Conservation (phyloP, 2,888 invertebrate species). For the Strigamia crassipes region DNA sequence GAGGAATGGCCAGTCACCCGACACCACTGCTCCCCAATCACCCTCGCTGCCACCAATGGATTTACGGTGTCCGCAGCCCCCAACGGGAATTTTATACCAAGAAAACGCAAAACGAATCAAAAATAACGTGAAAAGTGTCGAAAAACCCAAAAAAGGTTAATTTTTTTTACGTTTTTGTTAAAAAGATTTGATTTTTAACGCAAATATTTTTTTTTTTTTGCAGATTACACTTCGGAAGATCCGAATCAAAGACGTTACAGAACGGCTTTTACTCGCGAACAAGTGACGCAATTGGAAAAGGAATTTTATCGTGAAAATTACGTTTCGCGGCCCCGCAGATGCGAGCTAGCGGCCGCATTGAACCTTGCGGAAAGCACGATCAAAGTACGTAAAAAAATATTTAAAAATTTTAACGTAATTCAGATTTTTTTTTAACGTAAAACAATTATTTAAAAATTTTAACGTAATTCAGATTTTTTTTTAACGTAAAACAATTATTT, state of each 20-base stretch:
- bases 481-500: not conserved
- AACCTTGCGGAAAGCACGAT: constrained; percentile 96
- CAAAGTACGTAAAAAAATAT: constrained; percentile 69
- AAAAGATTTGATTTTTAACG: not conserved
- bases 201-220: not conserved
- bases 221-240: constrained; percentile 48
- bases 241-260: constrained; percentile 75
- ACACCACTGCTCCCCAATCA: not conserved
- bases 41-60: not conserved
- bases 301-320: constrained; percentile 98
- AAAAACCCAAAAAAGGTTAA: not conserved
- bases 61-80: not conserved
- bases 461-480: too few species aligned
- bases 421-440: not conserved
- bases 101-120: not conserved
- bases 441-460: too few species aligned
- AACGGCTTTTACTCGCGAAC: constrained; percentile 96
- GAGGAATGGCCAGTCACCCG: not conserved
- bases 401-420: not conserved
- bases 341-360: constrained; percentile 90
- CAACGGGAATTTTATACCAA: not conserved
- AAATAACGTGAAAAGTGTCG: not conserved
- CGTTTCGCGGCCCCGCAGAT: constrained; percentile 90
- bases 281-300: constrained; percentile 86
- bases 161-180: not conserved